Evolutionary conservation across 53 echinoderm and acorn worm genomes (phyloP), one percentile per base, ranked within the genome.

Genomic region (Luidia sarsii): DNA sequence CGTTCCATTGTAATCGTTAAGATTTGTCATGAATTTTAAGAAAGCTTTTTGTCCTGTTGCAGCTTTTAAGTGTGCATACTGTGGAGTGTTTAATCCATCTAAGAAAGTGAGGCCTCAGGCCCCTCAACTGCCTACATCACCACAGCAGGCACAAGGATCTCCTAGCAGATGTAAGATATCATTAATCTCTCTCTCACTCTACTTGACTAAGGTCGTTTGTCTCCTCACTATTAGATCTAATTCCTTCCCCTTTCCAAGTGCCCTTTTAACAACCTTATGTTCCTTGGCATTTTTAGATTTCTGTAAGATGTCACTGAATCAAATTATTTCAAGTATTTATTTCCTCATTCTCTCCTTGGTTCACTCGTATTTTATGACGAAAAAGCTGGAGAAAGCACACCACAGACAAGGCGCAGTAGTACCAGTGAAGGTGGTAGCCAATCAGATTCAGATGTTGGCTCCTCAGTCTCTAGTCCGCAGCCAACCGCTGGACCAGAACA

Each of bases 51-150:
- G 55, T 33, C 18, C 62, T 14, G 15, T 60, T 65, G 9, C 82
- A 97, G 97, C 97, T 45, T 97, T 89, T 63, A 86, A 81, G 34
- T 97, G 97, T 89, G 90, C 97, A 2, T 97, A 91, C 77, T 97
- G 97, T 59, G 69, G 88, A 28, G 81, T 72, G 11, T 85, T 97
- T 28, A 97, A 97, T 68, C 93, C 93, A 63, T 84, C 97, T 28
- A 91, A 83, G 60, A 97, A 97, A 55, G 75, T 86, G 10, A 63
- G 92, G 34, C 93, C 93, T 1, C 91, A 93, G 46, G 97, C 97
- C 4, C 97, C 97, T 5, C 90, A 83, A 46, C 84, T 97, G 15
- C 90, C 92, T 18, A 81, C 89, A 18, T 38, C 57, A 33, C 83
- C 87, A 46, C 64, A 79, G 20, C 77, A 27, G 60, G 33, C 45